These are phyloP conservation scores for Drosophila sturtevanti DNA, from an alignment of 1,140 invertebrate species.

Conservation along the genomic window DNA sequence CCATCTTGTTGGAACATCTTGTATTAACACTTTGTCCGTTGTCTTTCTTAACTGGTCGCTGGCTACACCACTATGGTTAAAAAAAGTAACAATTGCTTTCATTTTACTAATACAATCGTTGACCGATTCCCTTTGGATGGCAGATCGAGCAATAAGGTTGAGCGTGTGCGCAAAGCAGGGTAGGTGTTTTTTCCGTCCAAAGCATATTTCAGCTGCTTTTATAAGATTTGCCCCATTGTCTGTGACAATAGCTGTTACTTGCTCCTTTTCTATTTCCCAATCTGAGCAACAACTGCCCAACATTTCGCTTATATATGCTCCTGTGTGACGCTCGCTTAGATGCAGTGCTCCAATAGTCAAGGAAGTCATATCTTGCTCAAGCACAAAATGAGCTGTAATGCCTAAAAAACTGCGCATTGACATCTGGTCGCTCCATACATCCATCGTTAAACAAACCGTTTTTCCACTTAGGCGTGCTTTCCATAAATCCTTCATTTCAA, in stretches of 20 bases:
- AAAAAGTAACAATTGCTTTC: constrained; percentile 16
- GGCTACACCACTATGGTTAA: constrained; percentile 6
- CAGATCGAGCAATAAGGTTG: constrained; percentile 7
- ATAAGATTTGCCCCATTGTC: constrained; percentile 11
- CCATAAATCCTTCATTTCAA: not conserved
- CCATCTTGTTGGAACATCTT: too few species aligned
- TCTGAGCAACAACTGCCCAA: constrained; percentile 7
- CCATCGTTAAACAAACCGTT: constrained; percentile 1
- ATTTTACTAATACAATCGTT: constrained; percentile 1
- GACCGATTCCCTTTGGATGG: too few species aligned
- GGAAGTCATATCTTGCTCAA: constrained; percentile 2
- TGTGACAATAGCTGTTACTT: constrained; percentile 8
- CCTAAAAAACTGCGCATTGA: not conserved
- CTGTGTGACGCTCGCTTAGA: constrained; percentile 4
- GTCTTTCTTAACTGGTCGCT: constrained; percentile 11
- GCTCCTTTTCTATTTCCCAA: not conserved
- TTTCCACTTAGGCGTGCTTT: not conserved
- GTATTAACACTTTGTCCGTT: constrained; percentile 1
- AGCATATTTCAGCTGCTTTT: not conserved
- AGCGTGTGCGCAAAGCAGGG: constrained; percentile 11
- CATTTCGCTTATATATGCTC: constrained; percentile 2
- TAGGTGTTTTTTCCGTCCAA: constrained; percentile 9
- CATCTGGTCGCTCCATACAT: constrained; percentile 6
- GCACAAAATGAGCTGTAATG: not conserved
- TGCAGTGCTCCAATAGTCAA: constrained; percentile 8